Conservation (phyloP, 2,888 invertebrate genomes). For the Cheilosia variabilis region DNA sequence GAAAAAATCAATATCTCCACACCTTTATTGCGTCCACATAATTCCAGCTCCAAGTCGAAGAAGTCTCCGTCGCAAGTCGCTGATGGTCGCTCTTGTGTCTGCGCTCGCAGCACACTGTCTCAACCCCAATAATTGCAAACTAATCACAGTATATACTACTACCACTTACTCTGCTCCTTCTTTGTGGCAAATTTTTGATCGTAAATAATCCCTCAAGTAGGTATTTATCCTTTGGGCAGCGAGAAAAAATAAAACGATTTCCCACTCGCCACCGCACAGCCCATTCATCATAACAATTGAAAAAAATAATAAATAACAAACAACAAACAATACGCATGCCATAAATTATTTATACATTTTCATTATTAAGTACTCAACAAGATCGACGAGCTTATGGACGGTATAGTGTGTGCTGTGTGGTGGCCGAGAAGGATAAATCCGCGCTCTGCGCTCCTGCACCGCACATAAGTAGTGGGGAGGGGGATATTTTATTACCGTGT, state of each 20-base stretch:
- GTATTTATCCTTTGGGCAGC: conserved; percentile 14
- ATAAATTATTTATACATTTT: conserved; percentile 61
- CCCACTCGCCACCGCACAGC: not conserved
- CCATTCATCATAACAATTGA: conserved; percentile 60
- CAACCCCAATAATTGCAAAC: conserved; percentile 45
- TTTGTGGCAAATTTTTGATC: conserved; percentile 26
- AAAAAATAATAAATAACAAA: conserved; percentile 53
- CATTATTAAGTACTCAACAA: conserved; percentile 61
- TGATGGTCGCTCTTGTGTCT: not conserved
- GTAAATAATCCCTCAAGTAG: conserved; percentile 42
- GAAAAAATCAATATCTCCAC: too few relatives aligned
- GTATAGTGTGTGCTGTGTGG: not conserved
- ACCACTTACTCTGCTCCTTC: conserved; percentile 16
- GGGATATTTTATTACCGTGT: conserved; percentile 32
- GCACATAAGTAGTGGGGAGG: not conserved
- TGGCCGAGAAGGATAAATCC: not conserved
- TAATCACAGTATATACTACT: conserved; percentile 39
- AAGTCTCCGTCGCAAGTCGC: too few relatives aligned
- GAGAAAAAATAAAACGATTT: conserved; percentile 20
- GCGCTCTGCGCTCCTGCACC: too few relatives aligned
- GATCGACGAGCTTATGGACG: conserved; percentile 26
- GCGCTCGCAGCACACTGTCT: not conserved
- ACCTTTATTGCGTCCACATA: not conserved
- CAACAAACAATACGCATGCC: conserved; percentile 54
- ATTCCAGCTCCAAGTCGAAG: not conserved